Percentiles rank a stretch among this genome's conserved stretches.
phyloP scores from a whole-genome alignment of 2,113 vertebrate species.

The Fregetta grallaria region DNA sequence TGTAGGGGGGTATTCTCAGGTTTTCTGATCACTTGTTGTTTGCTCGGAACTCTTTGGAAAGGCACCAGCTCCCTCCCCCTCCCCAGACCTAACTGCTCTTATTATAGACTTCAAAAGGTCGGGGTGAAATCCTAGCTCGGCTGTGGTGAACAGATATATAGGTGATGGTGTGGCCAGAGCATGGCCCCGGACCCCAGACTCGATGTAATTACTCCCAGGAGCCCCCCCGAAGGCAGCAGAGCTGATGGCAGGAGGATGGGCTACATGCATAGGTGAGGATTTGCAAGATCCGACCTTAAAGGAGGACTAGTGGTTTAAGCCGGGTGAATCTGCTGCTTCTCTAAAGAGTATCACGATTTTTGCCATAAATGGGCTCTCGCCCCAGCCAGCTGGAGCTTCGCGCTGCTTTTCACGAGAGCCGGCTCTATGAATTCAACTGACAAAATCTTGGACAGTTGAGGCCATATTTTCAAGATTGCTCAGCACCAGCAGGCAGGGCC shows the following conservation, averaged over 20 bases:
- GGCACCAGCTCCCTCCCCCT: not conserved
- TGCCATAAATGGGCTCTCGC: conserved; percentile 6
- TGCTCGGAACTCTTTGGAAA: conserved; percentile 46
- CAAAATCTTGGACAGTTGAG: not conserved
- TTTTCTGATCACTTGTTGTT: conserved; percentile 48
- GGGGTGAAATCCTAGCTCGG: conserved; percentile 25
- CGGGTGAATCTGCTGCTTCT: not conserved
- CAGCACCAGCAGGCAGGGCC: not conserved
- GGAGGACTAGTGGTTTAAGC: not conserved
- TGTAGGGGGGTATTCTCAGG: not conserved
- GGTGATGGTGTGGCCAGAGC: not conserved
- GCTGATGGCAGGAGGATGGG: not conserved
- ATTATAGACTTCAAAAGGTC: conserved; percentile 26
- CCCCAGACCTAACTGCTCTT: not conserved
- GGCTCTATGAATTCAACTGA: not conserved
- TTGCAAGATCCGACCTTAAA: not conserved
- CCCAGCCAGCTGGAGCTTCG: not conserved
- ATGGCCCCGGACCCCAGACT: not conserved
- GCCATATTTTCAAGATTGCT: not conserved
- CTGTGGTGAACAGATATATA: not conserved
- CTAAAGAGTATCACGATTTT: not conserved
- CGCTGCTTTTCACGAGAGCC: not conserved
- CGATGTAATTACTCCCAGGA: not conserved
- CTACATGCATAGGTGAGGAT: not conserved
- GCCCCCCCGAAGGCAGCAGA: not conserved